Evolutionary conservation across 2,888 invertebrate species (phyloP).

Genomic region (Habroteleia sp.): DNA sequence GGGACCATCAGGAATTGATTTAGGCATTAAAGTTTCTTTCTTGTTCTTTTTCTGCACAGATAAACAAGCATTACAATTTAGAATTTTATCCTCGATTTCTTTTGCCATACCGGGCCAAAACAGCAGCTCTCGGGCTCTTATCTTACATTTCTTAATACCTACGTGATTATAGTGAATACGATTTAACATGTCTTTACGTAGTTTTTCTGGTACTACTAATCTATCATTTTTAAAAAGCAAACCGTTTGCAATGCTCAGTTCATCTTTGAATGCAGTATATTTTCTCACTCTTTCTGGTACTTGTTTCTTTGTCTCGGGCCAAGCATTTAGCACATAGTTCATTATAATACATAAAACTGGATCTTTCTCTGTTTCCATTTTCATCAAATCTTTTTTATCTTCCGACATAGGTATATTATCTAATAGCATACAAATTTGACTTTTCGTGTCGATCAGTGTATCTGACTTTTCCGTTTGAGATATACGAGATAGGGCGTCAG

Average conservation of each 20-base stretch:
- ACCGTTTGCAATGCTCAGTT: conserved; percentile 22
- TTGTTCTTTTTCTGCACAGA: conserved; percentile 30
- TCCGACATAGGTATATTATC: background rate
- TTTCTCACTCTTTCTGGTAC: conserved; percentile 21
- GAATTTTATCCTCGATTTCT: conserved; percentile 60
- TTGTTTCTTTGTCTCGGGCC: background rate
- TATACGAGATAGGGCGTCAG: conserved; percentile 69
- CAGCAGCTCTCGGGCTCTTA: conserved; percentile 58
- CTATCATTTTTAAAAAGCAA: conserved; percentile 38
- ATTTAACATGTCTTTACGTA: conserved; percentile 64
- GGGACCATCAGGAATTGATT: conserved; percentile 45
- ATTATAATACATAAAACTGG: too few relatives aligned
- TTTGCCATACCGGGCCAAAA: conserved; percentile 67
- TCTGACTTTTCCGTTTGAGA: too few relatives aligned
- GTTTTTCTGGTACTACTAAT: conserved; percentile 59
- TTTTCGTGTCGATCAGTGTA: too few relatives aligned
- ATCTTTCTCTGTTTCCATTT: background rate
- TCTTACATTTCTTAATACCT: conserved; percentile 65
- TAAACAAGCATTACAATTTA: conserved; percentile 57
- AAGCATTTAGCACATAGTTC: too few relatives aligned
- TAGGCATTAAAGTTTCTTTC: conserved; percentile 7
- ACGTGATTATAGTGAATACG: conserved; percentile 67
- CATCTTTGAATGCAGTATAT: conserved; percentile 18
- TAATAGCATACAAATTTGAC: background rate
- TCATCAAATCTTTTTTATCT: background rate